Base-by-base conservation (phyloP, 2,113 vertebrate genomes). In the Candoia aspera region DNA sequence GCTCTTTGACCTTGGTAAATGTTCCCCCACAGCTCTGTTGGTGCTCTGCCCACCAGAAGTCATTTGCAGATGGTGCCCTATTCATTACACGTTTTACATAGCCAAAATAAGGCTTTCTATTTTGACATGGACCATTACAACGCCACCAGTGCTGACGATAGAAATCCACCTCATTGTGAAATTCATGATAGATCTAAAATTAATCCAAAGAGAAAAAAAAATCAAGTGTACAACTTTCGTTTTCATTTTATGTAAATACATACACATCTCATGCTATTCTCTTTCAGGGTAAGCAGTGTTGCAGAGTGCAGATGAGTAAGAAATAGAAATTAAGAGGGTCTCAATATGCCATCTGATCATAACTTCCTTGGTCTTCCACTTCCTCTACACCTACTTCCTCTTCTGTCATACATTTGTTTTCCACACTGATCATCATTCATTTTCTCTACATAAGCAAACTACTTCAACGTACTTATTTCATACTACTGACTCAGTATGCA, bases 141-240 rank as follows among this genome's bases (percentile, higher is more conserved):
- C 97, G 98, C 99, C 99, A 99, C 99, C 99, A 99, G 95, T 99
- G 99, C 93, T 98, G 98, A 33, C 99, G 98, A 94, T 99, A 99
- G 46, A 97, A 96, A 6, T 99, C 98, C 0, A 99, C 98, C 96
- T 99, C 99, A 2, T 99, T 97, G 0, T 99, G 96, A 95, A 99
- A 99, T 46, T 93, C 95, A 88, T 99, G 99, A 96, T 98, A 99
- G 84, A 99, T 92, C 99, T 99, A 96, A 1, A 4, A 68, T 2
- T 4, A 54, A 53, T 90, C 85, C 1, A 37, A 33, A 84, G 0
- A 21, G 4, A 3, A 19, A 0, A 21, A 46, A 5, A 33, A 11
- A 62, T 24, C 6, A 62, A 15, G 53, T 86, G 49, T 54, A 86
- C 2, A 86, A 86, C 84, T 53, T 86, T 86, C 84, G 11, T 26